These are phyloP conservation scores for Poeciliopsis retropinna DNA, from an alignment of 2,113 vertebrate species.

Conservation along the genomic window DNA sequence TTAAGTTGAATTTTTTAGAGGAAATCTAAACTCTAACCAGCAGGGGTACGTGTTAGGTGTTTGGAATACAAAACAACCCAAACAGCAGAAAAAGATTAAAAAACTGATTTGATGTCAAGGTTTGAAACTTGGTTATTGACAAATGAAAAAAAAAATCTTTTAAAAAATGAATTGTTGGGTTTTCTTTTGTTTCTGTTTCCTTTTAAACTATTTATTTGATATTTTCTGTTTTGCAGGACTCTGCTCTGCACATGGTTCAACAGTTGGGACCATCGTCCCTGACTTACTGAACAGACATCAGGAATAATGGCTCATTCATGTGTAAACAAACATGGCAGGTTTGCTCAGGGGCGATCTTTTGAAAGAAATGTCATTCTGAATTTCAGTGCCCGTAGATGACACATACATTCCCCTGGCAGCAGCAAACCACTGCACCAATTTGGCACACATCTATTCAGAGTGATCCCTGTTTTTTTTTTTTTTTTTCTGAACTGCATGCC, in stretches of 20 bases:
- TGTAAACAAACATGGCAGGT: constrained; percentile 67
- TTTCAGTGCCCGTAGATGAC: constrained; percentile 49
- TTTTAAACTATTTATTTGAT: constrained; percentile 8
- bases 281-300: constrained; percentile 33
- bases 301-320: constrained; percentile 69
- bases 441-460: constrained; percentile 34
- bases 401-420: constrained; percentile 55
- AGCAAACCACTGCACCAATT: constrained; percentile 36
- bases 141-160: too few relatives aligned
- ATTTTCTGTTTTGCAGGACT: constrained; percentile 6
- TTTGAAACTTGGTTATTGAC: too few relatives aligned
- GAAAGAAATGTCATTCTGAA: constrained; percentile 63
- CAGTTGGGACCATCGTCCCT: constrained; percentile 40
- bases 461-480: constrained; percentile 19
- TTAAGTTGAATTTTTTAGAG: too few relatives aligned
- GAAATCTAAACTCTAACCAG: too few relatives aligned
- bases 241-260: constrained; percentile 41
- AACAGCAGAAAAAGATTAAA: too few relatives aligned
- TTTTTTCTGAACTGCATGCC: constrained; percentile 3
- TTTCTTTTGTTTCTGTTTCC: not conserved
- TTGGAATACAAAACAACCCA: too few relatives aligned
- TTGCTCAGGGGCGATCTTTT: constrained; percentile 62
- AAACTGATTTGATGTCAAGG: too few relatives aligned
- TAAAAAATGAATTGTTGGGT: not conserved
- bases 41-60: too few relatives aligned